Conservation (phyloP, 2,113 vertebrate species). For the Heloderma charlesbogerti region DNA sequence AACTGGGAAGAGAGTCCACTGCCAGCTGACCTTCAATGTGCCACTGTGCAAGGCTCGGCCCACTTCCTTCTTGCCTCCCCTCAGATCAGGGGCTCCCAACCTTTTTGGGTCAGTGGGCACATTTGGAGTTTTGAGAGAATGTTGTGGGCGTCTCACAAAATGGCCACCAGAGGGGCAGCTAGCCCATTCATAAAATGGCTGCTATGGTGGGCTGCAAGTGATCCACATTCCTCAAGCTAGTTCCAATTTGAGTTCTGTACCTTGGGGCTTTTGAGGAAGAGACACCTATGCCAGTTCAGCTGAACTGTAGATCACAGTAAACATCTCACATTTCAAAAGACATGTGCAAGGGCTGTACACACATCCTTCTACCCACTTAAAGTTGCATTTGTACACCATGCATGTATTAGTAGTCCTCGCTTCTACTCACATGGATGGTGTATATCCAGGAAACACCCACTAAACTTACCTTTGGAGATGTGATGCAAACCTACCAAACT, state of each 20-base stretch:
- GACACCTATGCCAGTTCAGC: not conserved
- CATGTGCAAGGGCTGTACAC: accelerated
- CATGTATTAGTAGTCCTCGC: not conserved
- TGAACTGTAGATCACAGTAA: not conserved
- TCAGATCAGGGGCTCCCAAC: too few relatives aligned
- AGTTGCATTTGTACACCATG: accelerated
- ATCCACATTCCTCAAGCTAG: not conserved
- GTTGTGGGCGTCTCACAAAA: too few relatives aligned
- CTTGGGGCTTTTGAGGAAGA: not conserved
- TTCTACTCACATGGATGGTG: not conserved
- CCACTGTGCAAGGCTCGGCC: too few relatives aligned
- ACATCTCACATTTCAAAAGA: not conserved
- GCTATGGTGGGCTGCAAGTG: not conserved
- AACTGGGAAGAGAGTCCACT: too few relatives aligned
- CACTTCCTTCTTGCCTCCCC: too few relatives aligned
- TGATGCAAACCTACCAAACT: not conserved
- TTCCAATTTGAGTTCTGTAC: not conserved
- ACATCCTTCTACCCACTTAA: accelerated
- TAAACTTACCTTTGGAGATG: not conserved
- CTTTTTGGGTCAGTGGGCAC: too few relatives aligned
- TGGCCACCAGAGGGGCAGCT: too few relatives aligned
- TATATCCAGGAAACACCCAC: not conserved
- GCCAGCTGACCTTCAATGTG: too few relatives aligned
- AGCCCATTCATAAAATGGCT: too few relatives aligned
- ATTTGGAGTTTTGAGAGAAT: too few relatives aligned